A percentile compares a stretch with the other conserved stretches of the same genome.
These are phyloP conservation scores for Syngnathoides biaculeatus DNA, from an alignment of 2,113 vertebrate genomes.

Conservation along the genomic window DNA sequence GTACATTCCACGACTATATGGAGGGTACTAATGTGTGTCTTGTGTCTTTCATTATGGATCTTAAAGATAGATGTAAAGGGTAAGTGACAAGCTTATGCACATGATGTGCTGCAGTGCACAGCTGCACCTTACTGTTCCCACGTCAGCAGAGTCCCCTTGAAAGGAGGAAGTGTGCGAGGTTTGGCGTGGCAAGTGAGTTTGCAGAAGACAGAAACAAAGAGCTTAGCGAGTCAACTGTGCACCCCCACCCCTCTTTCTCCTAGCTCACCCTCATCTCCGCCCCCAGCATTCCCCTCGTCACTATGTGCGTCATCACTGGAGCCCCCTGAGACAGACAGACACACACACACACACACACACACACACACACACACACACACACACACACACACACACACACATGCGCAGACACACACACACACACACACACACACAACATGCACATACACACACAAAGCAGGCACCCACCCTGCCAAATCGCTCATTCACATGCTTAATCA, in stretches of 20 bases:
- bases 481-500: conserved; percentile 61
- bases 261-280: conserved; percentile 33
- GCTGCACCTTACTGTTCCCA: conserved; percentile 30
- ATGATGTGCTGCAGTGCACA: conserved; percentile 6
- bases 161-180: conserved; percentile 25
- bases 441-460: conserved; percentile 35
- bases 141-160: conserved; percentile 18
- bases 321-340: conserved; percentile 62
- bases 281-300: conserved; percentile 64
- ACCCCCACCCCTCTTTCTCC: conserved; percentile 25
- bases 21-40: background rate
- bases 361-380: background rate
- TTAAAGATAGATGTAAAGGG: background rate
- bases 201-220: conserved; percentile 66
- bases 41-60: background rate
- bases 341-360: conserved; percentile 28
- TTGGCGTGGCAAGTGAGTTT: conserved; percentile 28
- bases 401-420: conserved; percentile 39
- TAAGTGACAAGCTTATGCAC: background rate
- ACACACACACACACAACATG: conserved; percentile 24
- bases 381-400: conserved; percentile 14
- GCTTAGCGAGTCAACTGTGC: conserved; percentile 48
- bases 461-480: conserved; percentile 52
- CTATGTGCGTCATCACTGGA: conserved; percentile 69
- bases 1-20: background rate